Conservation (phyloP, 2,113 vertebrate species). For the Alces alces region DNA sequence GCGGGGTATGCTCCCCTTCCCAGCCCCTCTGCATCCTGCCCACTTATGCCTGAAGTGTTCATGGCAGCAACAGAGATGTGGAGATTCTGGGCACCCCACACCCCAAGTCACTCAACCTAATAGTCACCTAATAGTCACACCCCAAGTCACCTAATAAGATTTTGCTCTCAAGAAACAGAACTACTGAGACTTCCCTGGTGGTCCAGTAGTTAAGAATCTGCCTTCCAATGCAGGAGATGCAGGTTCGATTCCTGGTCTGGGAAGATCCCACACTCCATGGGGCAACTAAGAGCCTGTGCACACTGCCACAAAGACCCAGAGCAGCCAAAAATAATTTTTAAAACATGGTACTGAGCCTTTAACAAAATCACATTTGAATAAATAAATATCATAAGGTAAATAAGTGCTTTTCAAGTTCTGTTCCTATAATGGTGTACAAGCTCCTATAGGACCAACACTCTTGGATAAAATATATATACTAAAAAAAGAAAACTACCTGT, state of each 20-base stretch:
- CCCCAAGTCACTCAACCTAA: neutral
- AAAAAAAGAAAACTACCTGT: neutral
- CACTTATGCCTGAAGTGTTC: accelerated
- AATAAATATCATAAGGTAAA: neutral
- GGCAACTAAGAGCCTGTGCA: neutral
- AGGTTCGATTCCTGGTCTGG: neutral
- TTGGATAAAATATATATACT: neutral
- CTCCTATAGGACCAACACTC: neutral
- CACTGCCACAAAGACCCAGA: neutral
- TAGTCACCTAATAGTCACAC: no score
- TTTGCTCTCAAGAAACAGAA: neutral
- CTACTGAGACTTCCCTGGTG: neutral
- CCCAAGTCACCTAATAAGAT: neutral
- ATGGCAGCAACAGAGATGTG: neutral
- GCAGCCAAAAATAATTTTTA: neutral
- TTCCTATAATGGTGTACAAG: neutral
- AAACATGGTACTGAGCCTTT: neutral
- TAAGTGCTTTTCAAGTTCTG: neutral
- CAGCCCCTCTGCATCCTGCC: neutral
- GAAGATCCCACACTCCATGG: neutral
- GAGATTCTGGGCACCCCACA: neutral
- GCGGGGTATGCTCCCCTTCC: neutral
- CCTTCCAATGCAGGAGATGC: neutral
- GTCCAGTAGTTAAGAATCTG: neutral
- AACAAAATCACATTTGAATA: neutral